Evolutionary conservation across 2,113 vertebrate species (phyloP).

Genomic region (Anguilla japonica): DNA sequence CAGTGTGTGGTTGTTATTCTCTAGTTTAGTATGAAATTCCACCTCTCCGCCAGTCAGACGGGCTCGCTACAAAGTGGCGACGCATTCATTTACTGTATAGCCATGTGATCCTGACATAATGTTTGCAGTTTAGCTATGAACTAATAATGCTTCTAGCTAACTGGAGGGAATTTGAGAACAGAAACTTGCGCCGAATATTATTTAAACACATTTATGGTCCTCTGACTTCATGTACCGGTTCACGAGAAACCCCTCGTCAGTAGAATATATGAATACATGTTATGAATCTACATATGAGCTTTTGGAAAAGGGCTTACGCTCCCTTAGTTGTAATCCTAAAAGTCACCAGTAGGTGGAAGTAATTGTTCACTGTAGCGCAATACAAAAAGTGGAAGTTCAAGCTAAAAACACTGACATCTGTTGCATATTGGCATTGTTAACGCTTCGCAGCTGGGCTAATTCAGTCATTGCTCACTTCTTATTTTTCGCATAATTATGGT

Average conservation of each 20-base stretch:
- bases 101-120: no score
- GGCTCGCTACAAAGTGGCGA: no score
- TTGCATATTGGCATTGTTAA: slow-evolving; percentile 21
- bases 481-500: background rate
- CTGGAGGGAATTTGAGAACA: no score
- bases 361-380: background rate
- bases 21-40: no score
- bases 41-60: no score
- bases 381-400: background rate
- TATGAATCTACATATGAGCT: no score
- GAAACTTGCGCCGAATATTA: no score
- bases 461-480: background rate
- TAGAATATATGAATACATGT: background rate
- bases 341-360: slow-evolving; percentile 22
- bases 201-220: no score
- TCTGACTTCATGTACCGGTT: background rate
- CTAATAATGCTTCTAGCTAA: no score
- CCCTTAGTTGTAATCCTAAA: background rate
- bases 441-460: slow-evolving; percentile 9
- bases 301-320: background rate
- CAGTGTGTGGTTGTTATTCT: background rate
- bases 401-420: slow-evolving; percentile 18
- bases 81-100: no score
- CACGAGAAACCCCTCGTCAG: background rate
- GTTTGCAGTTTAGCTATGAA: no score